phyloP scores from a whole-genome alignment of 2,797 vertebrate genomes.

The Pipistrellus pygmaeus region DNA sequence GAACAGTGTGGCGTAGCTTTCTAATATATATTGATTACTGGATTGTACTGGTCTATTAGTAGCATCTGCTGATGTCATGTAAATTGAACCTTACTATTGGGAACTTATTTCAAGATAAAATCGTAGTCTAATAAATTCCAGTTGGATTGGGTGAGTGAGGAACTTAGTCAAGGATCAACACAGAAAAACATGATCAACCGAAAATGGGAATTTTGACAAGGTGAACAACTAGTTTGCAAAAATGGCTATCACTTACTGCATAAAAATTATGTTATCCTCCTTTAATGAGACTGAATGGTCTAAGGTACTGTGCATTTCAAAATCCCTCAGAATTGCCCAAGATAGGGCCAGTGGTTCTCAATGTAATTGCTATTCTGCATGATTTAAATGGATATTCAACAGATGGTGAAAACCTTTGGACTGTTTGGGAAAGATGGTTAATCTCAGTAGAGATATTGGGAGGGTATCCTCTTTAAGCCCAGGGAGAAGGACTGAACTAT shows the following conservation, averaged over 20 bases:
- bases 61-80: neutral
- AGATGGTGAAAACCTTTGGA: neutral
- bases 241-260: neutral
- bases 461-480: neutral
- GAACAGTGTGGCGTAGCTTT: constrained; percentile 33
- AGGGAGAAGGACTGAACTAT: neutral
- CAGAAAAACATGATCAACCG: neutral
- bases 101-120: constrained; percentile 39
- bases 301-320: neutral
- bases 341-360: neutral
- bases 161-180: neutral
- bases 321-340: neutral
- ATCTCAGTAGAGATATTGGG: neutral
- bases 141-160: neutral
- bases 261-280: neutral
- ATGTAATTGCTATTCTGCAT: neutral
- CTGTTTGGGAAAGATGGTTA: neutral
- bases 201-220: neutral
- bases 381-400: neutral
- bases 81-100: constrained; percentile 6
- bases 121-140: neutral
- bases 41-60: neutral
- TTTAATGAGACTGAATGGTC: neutral
- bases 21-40: constrained; percentile 61
- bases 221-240: neutral